Base-by-base conservation (phyloP, 1,140 invertebrate species). In the Papilio xuthus region DNA sequence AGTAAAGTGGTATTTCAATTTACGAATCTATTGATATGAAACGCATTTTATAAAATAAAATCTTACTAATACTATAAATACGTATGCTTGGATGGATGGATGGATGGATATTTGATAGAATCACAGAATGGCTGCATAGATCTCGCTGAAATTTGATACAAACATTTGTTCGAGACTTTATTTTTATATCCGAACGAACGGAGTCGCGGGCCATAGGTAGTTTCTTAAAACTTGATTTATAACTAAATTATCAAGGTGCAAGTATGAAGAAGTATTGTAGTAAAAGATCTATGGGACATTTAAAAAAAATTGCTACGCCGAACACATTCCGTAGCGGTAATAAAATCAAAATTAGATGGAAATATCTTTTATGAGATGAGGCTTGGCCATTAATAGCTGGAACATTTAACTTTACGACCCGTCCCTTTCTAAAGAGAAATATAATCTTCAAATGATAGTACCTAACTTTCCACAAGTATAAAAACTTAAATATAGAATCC, bases 1-100 rank as follows among this genome's bases (percentile, higher is more conserved):
- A n/a, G n/a, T n/a, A n/a, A 37, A 37, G 4, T 37, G 32, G 32
- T 37, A 77, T 77, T 78, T 78, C 42, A 50, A 60, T 60, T 60
- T 23, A 23, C n/a, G 53, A 20, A 10, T 23, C 10, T 4, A 20
- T 56, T 20, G n/a, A 20, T 20, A 3, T 20, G 53, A 56, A 7
- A 20, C n/a, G n/a, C 0, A n/a, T 4, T 20, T 56, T 20, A 20
- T 56, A 20, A 20, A 23, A 20, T 56, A 4, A n/a, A n/a, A n/a
- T n/a, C n/a, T n/a, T n/a, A n/a, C n/a, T n/a, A n/a, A n/a, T n/a
- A n/a, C n/a, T n/a, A n/a, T n/a, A n/a, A n/a, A n/a, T n/a, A n/a
- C n/a, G n/a, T n/a, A n/a, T n/a, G n/a, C n/a, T n/a, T n/a, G n/a
- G n/a, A n/a, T n/a, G n/a, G n/a, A n/a, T n/a, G n/a, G n/a, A n/a